Conservation (phyloP, 2,888 invertebrate species). For the Tridacna crocea region DNA sequence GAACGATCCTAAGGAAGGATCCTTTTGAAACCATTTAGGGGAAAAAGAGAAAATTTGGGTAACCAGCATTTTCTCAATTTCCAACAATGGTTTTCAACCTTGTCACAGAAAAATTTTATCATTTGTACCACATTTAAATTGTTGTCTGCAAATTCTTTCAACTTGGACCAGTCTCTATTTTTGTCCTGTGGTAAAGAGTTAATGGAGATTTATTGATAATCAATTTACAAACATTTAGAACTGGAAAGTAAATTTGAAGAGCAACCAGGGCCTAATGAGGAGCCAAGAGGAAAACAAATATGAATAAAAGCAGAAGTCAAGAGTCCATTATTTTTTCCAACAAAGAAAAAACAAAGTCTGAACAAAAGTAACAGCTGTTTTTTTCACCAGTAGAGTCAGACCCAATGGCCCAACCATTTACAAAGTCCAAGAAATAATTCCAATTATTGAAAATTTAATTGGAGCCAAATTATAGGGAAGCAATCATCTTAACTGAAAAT, state of each 20-base stretch:
- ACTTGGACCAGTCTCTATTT: too few species aligned
- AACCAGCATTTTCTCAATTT: too few species aligned
- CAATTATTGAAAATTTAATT: conserved; percentile 18
- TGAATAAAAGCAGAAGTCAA: conserved; percentile 24
- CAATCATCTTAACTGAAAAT: too few species aligned
- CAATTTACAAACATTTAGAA: conserved; percentile 1
- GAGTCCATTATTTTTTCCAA: conserved; percentile 8
- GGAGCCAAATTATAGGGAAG: conserved; percentile 14
- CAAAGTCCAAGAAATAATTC: conserved; percentile 13
- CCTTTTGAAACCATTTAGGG: too few species aligned
- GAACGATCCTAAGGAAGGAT: too few species aligned
- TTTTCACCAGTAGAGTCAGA: conserved; percentile 9
- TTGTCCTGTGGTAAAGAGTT: too few species aligned
- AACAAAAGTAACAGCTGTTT: conserved; percentile 20
- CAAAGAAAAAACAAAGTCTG: conserved; percentile 2
- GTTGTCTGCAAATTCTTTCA: too few species aligned
- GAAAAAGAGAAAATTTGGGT: too few species aligned
- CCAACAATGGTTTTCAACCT: too few species aligned
- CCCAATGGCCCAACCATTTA: background rate
- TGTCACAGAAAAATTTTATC: too few species aligned
- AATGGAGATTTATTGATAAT: background rate
- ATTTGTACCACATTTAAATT: too few species aligned
- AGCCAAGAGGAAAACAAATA: conserved; percentile 23
- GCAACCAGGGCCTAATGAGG: conserved; percentile 15
- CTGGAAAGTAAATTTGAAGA: conserved; percentile 21